Base-by-base conservation (phyloP, 2,888 invertebrate genomes). In the Hemistola chrysoprasaria region DNA sequence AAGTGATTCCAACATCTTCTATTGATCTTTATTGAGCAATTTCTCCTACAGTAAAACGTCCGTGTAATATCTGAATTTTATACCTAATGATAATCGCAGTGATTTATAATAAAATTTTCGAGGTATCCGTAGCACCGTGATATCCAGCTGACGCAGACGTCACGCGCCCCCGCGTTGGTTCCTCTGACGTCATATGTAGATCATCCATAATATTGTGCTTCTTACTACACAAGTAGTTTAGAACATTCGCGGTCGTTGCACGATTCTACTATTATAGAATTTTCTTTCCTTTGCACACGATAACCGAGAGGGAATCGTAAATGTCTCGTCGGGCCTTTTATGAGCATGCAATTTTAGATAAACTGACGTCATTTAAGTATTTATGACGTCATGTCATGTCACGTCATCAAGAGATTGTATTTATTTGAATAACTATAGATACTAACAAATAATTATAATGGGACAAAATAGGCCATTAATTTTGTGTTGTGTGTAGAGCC, bases 241-340 rank as follows among this genome's bases (percentile, higher is more conserved):
- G 62, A 67, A 66, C 52, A 51, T 62, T 69, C 62, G 65, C 69
- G 72, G 63, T 67, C 62, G 52, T 53, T 66, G 69, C 55, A 64
- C 59, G 62, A 26, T 8, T 56, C 31, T 44, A 33, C 54, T 26
- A 48, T 57, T 45, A 48, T 45, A 16, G 16, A 48, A 54, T 53
- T 53, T 36, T 36, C 23, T 30, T 20, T 16, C 35, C 31, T 44
- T 45, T 36, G 39, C 40, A 45, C 40, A 40, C 40, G 36, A 32
- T 37, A 30, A 21, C 26, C 20, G 11, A n/a, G n/a, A n/a, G 27
- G 8, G 20, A 9, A 26, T 8, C 8, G 8, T 11, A 4, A n/a
- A n/a, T n/a, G n/a, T 20, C 6, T 11, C 3, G 8, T 6, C 7
- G 20, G 21, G n/a, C 22, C 35, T 6, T 24, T 11, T 34, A 33